Base-by-base conservation (phyloP, 1,140 invertebrate species). In the Brachionus paranguensis region DNA sequence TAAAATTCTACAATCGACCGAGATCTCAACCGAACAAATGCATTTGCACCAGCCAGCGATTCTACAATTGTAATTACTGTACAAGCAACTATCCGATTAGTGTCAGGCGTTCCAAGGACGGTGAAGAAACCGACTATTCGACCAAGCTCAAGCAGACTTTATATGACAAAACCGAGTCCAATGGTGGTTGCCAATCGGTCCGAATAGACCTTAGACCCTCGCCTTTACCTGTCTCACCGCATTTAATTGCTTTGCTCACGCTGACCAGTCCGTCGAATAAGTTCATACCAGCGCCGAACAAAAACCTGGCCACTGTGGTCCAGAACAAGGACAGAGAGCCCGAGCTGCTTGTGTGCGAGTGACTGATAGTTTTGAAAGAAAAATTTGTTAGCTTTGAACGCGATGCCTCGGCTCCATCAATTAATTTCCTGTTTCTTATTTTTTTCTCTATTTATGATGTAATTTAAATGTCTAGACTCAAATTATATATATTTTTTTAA, bases 71-170 rank as follows among this genome's bases (percentile, higher is more conserved):
- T 76, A 37, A 27, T 76, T 37, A 76, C 11, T 76, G 72, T 76
- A 76, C 72, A 27, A 76, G 72, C 47, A 76, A n/a, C 45, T 76
- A 27, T 50, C 72, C 72, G 33, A 76, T 76, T 14, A 76, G 72
- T 76, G 72, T 76, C 4, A 47, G 45, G 50, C 72, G 72, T 50
- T 76, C 72, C 20, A 76, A 76, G 50, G 72, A 76, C 24, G 72
- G 72, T 29, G 72, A 76, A 29, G 72, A 76, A 76, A 50, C 20
- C 0, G 47, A 76, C 47, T 76, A 76, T 20, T n/a, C 41, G 41
- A 43, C 5, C 41, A 72, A 5, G 10, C 33, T 43, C 3, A 43
- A 43, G 4, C n/a, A 72, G n/a, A 3, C 14, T 7, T 17, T 17
- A 11, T 37, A 27, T 14, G 33, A 41, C 37, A 72, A 41, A 24